These are phyloP conservation scores for Biston betularia DNA, from an alignment of 2,888 invertebrate species.

Conservation along the genomic window DNA sequence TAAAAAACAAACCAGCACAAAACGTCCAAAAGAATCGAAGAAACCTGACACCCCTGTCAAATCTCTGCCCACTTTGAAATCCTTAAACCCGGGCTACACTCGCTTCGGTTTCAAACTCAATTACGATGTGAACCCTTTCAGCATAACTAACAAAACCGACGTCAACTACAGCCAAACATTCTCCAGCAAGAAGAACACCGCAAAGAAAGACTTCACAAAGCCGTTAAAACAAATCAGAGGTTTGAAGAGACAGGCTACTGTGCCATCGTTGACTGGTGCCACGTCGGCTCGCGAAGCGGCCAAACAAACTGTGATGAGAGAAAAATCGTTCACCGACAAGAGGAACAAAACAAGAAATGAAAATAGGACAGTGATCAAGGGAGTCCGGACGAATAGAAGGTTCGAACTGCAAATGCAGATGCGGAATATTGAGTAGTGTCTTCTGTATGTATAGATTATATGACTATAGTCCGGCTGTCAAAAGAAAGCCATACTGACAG, in stretches of 20 bases:
- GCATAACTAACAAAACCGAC: constrained; percentile 55
- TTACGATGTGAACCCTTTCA: constrained; percentile 74
- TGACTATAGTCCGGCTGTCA: no score
- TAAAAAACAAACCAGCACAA: constrained; percentile 22
- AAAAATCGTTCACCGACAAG: constrained; percentile 70
- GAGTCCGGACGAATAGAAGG: constrained; percentile 89
- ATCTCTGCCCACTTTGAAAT: constrained; percentile 54
- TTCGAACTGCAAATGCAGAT: constrained; percentile 91
- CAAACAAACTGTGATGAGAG: constrained; percentile 69
- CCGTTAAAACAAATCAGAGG: constrained; percentile 32
- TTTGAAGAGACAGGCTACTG: constrained; percentile 45
- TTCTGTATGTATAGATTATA: no score
- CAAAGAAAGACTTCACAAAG: constrained; percentile 9
- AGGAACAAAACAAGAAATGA: constrained; percentile 66
- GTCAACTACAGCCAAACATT: constrained; percentile 9
- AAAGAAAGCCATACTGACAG: no score
- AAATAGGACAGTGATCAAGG: constrained; percentile 84
- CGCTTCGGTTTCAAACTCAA: constrained; percentile 83
- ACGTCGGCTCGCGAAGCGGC: constrained; percentile 63
- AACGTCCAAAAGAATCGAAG: constrained; percentile 37
- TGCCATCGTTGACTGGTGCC: constrained; percentile 64
- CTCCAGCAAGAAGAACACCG: constrained; percentile 13
- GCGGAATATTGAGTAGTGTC: constrained; percentile 73
- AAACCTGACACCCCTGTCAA: constrained; percentile 56
- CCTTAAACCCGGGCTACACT: constrained; percentile 68